These are phyloP conservation scores for Ligdia adustata DNA, from an alignment of 2,888 invertebrate genomes.

Conservation along the genomic window DNA sequence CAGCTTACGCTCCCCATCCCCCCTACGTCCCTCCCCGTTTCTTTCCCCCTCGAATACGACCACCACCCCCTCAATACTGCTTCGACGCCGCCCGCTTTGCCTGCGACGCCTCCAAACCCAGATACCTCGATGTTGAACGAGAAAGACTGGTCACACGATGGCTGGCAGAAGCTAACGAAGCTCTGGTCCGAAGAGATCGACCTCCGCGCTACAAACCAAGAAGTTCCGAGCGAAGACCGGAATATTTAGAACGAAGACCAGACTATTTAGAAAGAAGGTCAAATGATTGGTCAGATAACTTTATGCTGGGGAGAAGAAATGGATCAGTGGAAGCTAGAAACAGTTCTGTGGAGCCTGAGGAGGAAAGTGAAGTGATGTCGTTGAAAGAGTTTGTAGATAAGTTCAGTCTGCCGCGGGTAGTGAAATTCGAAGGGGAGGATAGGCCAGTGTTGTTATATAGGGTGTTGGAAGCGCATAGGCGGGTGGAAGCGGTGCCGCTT, in stretches of 20 bases:
- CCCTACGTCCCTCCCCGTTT: constrained; percentile 75
- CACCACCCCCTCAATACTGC: constrained; percentile 80
- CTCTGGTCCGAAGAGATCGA: constrained; percentile 70
- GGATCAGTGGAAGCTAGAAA: constrained; percentile 69
- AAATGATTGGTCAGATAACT: constrained; percentile 75
- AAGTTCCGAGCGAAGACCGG: constrained; percentile 77
- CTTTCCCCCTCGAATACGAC: constrained; percentile 74
- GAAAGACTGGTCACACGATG: constrained; percentile 78
- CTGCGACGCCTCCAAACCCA: constrained; percentile 76
- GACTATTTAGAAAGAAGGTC: constrained; percentile 63
- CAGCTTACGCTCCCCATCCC: constrained; percentile 79
- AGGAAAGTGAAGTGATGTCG: constrained; percentile 78
- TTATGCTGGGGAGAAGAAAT: constrained; percentile 67
- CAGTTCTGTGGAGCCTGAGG: constrained; percentile 74
- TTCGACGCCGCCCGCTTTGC: constrained; percentile 82
- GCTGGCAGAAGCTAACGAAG: constrained; percentile 80
- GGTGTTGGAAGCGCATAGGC: constrained; percentile 85
- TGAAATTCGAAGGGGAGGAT: constrained; percentile 81
- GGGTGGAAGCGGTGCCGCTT: constrained; percentile 85
- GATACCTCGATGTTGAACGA: constrained; percentile 77
- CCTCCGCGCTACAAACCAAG: constrained; percentile 76
- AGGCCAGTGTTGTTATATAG: constrained; percentile 86
- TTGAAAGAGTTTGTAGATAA: constrained; percentile 85
- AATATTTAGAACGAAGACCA: constrained; percentile 68
- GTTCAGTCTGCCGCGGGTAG: constrained; percentile 85